A percentile compares a stretch with the other conserved stretches of the same genome.
These are phyloP conservation scores for Callipepla californica DNA, from an alignment of 2,113 vertebrate genomes.

Conservation along the genomic window DNA sequence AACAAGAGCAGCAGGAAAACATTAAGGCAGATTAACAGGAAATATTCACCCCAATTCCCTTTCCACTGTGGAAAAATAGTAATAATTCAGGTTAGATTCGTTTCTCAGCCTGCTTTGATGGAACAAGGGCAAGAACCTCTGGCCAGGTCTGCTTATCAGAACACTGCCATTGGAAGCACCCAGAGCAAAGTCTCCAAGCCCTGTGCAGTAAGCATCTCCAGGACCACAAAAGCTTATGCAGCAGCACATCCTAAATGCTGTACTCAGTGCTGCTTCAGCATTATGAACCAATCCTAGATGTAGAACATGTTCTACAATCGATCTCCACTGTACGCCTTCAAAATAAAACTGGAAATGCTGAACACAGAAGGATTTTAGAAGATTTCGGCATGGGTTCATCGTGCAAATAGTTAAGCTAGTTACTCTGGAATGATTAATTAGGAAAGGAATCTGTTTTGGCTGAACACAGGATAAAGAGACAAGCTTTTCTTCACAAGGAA, in stretches of 20 bases:
- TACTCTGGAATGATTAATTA: not conserved
- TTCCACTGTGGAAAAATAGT: not conserved
- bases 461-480: not conserved
- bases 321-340: not conserved
- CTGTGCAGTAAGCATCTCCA: not conserved
- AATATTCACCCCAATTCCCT: not conserved
- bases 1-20: not conserved
- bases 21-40: not conserved
- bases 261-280: not conserved
- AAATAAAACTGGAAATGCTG: not conserved
- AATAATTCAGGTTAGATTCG: not conserved
- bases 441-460: not conserved
- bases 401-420: not conserved
- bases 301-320: rapidly evolving
- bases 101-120: not conserved
- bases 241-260: not conserved
- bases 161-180: not conserved
- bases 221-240: not conserved
- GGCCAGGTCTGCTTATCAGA: not conserved
- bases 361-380: not conserved
- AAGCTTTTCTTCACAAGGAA: not conserved
- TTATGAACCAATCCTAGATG: not conserved
- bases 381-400: not conserved
- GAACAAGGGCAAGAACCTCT: not conserved
- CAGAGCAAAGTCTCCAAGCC: not conserved